phyloP scores from a whole-genome alignment of 2,113 vertebrate genomes.

The Leptocoma aspasia region DNA sequence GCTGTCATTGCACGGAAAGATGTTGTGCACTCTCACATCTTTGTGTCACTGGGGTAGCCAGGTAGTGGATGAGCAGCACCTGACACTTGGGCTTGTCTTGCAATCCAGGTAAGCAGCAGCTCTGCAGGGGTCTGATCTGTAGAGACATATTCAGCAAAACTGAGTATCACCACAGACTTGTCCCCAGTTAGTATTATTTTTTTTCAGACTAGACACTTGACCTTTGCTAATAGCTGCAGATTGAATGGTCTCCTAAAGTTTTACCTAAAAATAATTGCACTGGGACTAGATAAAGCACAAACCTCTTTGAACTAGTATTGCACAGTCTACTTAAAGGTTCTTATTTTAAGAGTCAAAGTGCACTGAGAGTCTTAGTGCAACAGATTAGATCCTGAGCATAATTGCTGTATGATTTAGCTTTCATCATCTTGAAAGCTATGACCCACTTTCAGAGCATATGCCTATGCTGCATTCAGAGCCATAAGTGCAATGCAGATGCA shows the following conservation, averaged over 20 bases:
- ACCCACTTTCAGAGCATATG: slow-evolving; percentile 4
- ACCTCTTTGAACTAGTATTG: neutral
- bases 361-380: neutral
- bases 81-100: neutral
- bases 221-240: neutral
- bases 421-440: neutral
- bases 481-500: neutral
- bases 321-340: neutral
- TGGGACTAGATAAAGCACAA: neutral
- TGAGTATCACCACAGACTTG: neutral
- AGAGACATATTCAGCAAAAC: neutral
- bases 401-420: slow-evolving; percentile 1
- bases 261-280: neutral
- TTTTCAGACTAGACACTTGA: neutral
- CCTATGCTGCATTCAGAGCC: neutral
- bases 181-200: fast-evolving
- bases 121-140: neutral
- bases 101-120: neutral
- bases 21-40: neutral
- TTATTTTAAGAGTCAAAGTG: neutral
- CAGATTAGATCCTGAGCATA: neutral
- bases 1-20: neutral
- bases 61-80: neutral
- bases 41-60: neutral
- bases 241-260: neutral